Evolutionary conservation across 1,140 invertebrate species (phyloP).

Genomic region (Heterodera schachtii): DNA sequence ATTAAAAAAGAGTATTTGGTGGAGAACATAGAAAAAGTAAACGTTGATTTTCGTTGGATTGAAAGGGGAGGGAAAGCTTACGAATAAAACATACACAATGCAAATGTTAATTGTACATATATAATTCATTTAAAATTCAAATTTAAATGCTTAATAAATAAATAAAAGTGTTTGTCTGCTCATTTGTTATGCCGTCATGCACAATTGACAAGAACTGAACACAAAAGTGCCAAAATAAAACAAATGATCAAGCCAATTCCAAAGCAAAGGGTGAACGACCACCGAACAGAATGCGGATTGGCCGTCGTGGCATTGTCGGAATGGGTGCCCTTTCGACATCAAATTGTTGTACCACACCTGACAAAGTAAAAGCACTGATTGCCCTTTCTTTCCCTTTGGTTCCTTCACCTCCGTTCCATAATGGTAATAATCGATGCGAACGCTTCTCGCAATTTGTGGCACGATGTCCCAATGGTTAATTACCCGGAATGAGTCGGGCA

Average conservation of each 20-base stretch:
- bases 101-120: too few species aligned
- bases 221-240: slow-evolving; percentile 4
- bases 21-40: too few species aligned
- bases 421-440: neutral
- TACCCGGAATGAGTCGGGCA: neutral
- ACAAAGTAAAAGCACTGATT: neutral
- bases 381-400: neutral
- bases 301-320: neutral
- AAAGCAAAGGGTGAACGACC: neutral
- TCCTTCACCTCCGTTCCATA: neutral
- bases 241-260: neutral
- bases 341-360: neutral
- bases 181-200: neutral
- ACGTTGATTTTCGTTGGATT: too few species aligned
- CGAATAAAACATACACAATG: too few species aligned
- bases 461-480: neutral
- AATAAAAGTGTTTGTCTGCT: too few species aligned
- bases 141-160: too few species aligned
- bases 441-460: neutral
- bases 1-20: too few species aligned
- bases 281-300: neutral
- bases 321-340: neutral
- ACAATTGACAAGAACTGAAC: neutral
- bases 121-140: too few species aligned
- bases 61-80: too few species aligned